A percentile compares a stretch with the other conserved stretches of the same genome.
Conservation (phyloP, 2,113 vertebrate species). For the Calidris pugnax region DNA sequence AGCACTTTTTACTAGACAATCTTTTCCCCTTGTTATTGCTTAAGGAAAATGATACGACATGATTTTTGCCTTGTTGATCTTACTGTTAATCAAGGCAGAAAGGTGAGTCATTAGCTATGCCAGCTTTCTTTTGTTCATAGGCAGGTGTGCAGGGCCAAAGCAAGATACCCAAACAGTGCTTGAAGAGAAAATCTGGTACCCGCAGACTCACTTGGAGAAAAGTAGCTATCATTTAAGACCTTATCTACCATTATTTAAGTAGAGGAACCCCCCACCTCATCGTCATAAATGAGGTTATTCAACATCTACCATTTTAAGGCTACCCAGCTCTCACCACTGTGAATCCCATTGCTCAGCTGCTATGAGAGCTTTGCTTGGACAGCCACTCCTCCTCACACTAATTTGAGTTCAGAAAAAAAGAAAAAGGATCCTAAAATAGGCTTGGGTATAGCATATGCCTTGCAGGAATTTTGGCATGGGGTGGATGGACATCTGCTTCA, state of each 20-base stretch:
- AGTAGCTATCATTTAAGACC: neutral
- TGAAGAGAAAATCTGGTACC: neutral
- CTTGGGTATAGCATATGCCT: neutral
- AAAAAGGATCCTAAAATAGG: neutral
- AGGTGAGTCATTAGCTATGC: neutral
- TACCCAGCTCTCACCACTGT: neutral
- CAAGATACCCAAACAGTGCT: neutral
- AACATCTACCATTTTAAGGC: neutral
- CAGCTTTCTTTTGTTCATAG: neutral
- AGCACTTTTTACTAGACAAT: neutral
- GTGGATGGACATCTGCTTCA: neutral
- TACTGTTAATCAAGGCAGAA: neutral
- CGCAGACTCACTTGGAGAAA: neutral
- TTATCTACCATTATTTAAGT: neutral
- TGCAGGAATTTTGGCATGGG: neutral
- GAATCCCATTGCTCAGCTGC: neutral
- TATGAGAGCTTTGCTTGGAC: neutral
- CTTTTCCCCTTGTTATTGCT: neutral
- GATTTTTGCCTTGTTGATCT: neutral
- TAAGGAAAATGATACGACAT: neutral
- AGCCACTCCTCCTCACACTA: neutral
- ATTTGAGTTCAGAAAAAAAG: neutral
- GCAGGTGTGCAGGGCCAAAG: neutral
- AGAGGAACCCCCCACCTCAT: neutral
- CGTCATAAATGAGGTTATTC: neutral